Evolutionary conservation across 2,113 vertebrate genomes (phyloP), one percentile per base, ranked within the genome.

Genomic region (Campylomormyrus tamandua): DNA sequence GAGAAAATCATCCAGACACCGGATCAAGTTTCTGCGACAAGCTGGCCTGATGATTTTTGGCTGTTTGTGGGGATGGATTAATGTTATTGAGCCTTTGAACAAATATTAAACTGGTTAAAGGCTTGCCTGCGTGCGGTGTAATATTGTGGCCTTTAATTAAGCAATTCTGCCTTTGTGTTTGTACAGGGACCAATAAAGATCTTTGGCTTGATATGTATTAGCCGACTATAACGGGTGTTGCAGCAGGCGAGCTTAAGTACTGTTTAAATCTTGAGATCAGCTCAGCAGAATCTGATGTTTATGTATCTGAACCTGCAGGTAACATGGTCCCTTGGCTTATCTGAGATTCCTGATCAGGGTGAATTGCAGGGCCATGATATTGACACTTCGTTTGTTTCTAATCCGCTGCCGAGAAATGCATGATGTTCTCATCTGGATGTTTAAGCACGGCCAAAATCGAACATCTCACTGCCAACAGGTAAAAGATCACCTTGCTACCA

Each of bases 1-100:
- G 94, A 94, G 95, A 95, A 94, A 94, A 93, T 92, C 90, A 48
- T 21, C 31, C 24, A 62, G 31, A 77, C 48, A 21, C 27, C 0
- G 46, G 58, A 39, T 53, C 31, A 80, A 21, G 48, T 66, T 87
- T 62, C 85, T 70, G 39, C 0, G 5, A 62, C 39, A 48, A 4
- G 15, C 83, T 77, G 58, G 49, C 84, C 83, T 46, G 42, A 31
- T 24, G 45, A 35, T 27, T 89, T 50, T 24, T 83, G 66, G 9
- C 52, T 62, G 49, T 56, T 70, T 74, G 58, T 74, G 58, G 46
- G 45, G n/a, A 27, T 15, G 87, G 58, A 74, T 74, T 74, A 31
- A 62, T 27, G 35, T 42, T 48, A 66, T n/a, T 88, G 87, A 48
- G 87, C 62, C 62, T 24, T 74, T 88, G 87, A 31, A 56, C 85